Evolutionary conservation across 2,113 vertebrate genomes (phyloP), one percentile per base, ranked within the genome.

Genomic region (Oncorhynchus kisutch): DNA sequence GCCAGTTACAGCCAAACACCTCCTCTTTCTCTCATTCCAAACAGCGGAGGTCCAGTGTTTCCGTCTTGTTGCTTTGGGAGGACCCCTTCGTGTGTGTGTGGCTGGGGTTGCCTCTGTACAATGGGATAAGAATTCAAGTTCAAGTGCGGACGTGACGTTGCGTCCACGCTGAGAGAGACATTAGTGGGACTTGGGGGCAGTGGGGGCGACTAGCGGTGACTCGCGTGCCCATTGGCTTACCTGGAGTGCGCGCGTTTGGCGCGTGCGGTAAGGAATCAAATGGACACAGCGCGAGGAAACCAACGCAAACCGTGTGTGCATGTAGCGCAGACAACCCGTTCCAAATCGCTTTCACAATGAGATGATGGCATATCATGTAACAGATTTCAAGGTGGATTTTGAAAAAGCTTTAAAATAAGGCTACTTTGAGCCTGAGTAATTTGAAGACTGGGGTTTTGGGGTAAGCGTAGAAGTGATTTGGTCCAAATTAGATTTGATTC

Each of bases 121-220:
- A 95, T 94, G 92, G 94, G 94, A 94, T 95, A 12, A 95, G 95
- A 94, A 95, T 95, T 95, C 94, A 96, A 97, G 96, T 97, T 97
- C 95, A 98, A 97, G 96, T 96, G 91, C 93, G 95, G 93, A 95
- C 94, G 95, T 95, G 96, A 96, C 95, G 95, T 95, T 95, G 93
- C 93, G 93, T 94, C 94, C 94, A 92, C 94, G 92, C 92, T 93
- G 81, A 94, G 93, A 94, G 93, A 94, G 93, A 94, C 73, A 73
- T 64, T 74, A 81, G 70, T 68, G 54, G 94, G 94, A 93, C 84
- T 66, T 91, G 94, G 90, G 94, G 94, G 93, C 95, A 94, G 91
- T 93, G 92, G 92, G 94, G 94, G 92, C 94, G 92, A 94, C 92
- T 93, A 93, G 94, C 88, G 93, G 95, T 91, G 94, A 94, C 92